Evolutionary conservation across 2,888 invertebrate species (phyloP).

Genomic region (Philonicus albiceps): DNA sequence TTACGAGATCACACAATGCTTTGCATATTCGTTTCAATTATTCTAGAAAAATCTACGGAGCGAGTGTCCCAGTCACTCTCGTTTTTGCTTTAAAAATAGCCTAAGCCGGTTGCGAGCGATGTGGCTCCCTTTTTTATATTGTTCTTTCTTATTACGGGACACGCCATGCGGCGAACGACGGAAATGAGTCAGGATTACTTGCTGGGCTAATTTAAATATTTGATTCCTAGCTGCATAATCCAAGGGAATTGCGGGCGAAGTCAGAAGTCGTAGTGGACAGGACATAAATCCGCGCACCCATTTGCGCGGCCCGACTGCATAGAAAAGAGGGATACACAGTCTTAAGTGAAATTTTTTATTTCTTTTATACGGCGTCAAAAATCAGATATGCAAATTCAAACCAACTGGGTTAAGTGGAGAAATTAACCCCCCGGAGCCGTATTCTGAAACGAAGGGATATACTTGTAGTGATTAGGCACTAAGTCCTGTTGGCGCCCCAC

Average conservation of each 20-base stretch:
- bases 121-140: constrained; percentile 17
- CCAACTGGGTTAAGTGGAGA: constrained; percentile 40
- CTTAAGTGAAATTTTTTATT: constrained; percentile 33
- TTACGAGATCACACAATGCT: neutral
- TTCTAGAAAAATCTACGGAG: neutral
- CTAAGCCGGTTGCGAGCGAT: neutral
- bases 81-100: constrained; percentile 29
- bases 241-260: neutral
- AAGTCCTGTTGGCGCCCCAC: neutral
- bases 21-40: constrained; percentile 6
- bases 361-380: neutral
- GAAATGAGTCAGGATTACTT: neutral
- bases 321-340: neutral
- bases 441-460: neutral
- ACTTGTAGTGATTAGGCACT: neutral
- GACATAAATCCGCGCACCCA: neutral
- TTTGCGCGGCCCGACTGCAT: neutral
- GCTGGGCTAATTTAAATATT: constrained; percentile 10
- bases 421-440: constrained; percentile 22
- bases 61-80: neutral
- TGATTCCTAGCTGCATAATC: constrained; percentile 26
- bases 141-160: constrained; percentile 39
- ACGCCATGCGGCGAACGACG: neutral
- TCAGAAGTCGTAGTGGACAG: neutral
- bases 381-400: constrained; percentile 36